Percentiles rank a stretch among this genome's conserved stretches.
Conservation (phyloP, 2,888 invertebrate genomes). For the Apeira syringaria region DNA sequence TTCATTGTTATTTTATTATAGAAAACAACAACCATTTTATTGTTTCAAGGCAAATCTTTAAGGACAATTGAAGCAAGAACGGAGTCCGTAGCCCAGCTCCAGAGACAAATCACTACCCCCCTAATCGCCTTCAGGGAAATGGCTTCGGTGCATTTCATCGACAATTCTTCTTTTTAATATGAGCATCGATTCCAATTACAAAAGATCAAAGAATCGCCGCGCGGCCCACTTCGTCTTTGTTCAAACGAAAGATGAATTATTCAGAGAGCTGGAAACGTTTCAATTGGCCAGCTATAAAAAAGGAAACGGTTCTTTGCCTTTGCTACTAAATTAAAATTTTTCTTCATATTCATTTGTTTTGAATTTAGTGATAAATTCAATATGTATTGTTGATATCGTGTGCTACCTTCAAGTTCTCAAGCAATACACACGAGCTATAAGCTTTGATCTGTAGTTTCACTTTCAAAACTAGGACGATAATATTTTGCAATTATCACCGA, state of each 20-base stretch:
- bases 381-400: too few species aligned
- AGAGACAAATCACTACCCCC: constrained; percentile 63
- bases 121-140: constrained; percentile 76
- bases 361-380: constrained; percentile 47
- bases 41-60: constrained; percentile 27
- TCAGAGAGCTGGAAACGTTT: constrained; percentile 83
- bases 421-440: too few species aligned
- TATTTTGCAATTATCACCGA: too few species aligned
- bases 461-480: too few species aligned
- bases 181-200: constrained; percentile 84
- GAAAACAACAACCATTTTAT: constrained; percentile 25
- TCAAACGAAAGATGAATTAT: constrained; percentile 84
- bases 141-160: constrained; percentile 80
- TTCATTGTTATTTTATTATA: constrained; percentile 3
- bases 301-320: constrained; percentile 81
- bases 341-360: constrained; percentile 73
- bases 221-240: constrained; percentile 83
- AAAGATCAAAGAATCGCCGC: constrained; percentile 84
- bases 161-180: constrained; percentile 82
- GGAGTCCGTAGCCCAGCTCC: constrained; percentile 32
- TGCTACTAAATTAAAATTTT: constrained; percentile 79
- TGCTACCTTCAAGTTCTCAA: too few species aligned
- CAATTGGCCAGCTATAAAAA: constrained; percentile 84
- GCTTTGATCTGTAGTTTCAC: too few species aligned
- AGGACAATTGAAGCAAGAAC: constrained; percentile 31